A percentile compares a stretch with the other conserved stretches of the same genome.
These are phyloP conservation scores for Argyresthia goedartella DNA, from an alignment of 2,888 invertebrate species.

Conservation along the genomic window DNA sequence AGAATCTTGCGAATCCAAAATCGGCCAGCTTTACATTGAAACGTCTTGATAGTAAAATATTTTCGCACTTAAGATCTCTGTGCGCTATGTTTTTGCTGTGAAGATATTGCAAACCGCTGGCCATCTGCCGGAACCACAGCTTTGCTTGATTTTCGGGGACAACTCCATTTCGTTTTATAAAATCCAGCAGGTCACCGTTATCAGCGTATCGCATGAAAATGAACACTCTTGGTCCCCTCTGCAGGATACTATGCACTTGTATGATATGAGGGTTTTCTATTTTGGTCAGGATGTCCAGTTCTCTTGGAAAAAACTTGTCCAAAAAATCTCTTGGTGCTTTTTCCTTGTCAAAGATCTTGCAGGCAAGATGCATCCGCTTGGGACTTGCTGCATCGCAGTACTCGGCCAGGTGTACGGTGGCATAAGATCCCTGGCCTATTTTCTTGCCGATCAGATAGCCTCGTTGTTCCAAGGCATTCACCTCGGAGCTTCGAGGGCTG, in stretches of 20 bases:
- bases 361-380: conserved; percentile 83
- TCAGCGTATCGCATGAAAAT: conserved; percentile 94
- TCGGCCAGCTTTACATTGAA: conserved; percentile 94
- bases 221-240: conserved; percentile 86
- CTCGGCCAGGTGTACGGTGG: conserved; percentile 89
- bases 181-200: conserved; percentile 90
- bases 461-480: conserved; percentile 85
- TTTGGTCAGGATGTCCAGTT: conserved; percentile 89
- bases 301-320: conserved; percentile 93
- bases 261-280: conserved; percentile 93
- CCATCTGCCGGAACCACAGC: conserved; percentile 90
- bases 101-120: conserved; percentile 84
- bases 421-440: conserved; percentile 93
- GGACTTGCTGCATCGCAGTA: conserved; percentile 80
- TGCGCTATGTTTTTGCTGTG: conserved; percentile 89
- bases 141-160: conserved; percentile 84
- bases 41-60: conserved; percentile 84
- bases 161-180: conserved; percentile 82
- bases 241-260: conserved; percentile 88
- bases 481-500: conserved; percentile 85
- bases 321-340: conserved; percentile 92
- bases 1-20: conserved; percentile 93
- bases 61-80: conserved; percentile 95
- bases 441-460: conserved; percentile 88
- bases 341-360: conserved; percentile 92